Evolutionary conservation across 1,140 invertebrate species (phyloP).

Genomic region (Ruditapes philippinarum): DNA sequence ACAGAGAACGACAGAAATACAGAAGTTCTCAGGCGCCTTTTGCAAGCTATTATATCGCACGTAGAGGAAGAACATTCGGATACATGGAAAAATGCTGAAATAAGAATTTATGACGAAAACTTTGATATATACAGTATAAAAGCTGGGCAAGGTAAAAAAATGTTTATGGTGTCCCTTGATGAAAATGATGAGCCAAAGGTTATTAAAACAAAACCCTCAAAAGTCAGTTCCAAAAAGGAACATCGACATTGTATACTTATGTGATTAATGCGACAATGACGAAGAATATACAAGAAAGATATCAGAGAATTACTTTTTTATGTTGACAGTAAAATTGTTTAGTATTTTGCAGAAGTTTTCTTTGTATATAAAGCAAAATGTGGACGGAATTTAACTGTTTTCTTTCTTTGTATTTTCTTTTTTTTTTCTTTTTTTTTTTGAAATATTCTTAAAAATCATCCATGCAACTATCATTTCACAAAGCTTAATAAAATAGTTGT

Average conservation of each 20-base stretch:
- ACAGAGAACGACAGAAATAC: conserved; percentile 12
- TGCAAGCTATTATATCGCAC: conserved; percentile 28
- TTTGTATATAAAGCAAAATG: too few species aligned
- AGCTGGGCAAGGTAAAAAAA: not conserved
- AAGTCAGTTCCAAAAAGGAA: not conserved
- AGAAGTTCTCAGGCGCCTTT: not conserved
- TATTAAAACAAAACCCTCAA: not conserved
- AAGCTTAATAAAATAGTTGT: too few species aligned
- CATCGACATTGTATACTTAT: not conserved
- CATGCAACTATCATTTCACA: too few species aligned
- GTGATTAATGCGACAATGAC: too few species aligned
- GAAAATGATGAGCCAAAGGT: not conserved
- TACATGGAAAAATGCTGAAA: conserved; percentile 14
- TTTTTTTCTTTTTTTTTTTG: too few species aligned
- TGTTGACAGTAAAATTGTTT: too few species aligned
- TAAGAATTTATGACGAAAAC: conserved; percentile 30
- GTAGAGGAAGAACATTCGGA: not conserved
- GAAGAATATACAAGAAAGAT: too few species aligned
- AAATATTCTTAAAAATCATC: too few species aligned
- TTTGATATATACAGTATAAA: not conserved
- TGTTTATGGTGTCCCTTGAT: conserved; percentile 14
- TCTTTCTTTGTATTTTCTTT: too few species aligned
- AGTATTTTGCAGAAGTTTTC: too few species aligned
- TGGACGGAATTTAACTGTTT: too few species aligned
- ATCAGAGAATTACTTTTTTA: too few species aligned